Evolutionary conservation across 2,797 vertebrate genomes (phyloP).

Genomic region (Thaleichthys pacificus): DNA sequence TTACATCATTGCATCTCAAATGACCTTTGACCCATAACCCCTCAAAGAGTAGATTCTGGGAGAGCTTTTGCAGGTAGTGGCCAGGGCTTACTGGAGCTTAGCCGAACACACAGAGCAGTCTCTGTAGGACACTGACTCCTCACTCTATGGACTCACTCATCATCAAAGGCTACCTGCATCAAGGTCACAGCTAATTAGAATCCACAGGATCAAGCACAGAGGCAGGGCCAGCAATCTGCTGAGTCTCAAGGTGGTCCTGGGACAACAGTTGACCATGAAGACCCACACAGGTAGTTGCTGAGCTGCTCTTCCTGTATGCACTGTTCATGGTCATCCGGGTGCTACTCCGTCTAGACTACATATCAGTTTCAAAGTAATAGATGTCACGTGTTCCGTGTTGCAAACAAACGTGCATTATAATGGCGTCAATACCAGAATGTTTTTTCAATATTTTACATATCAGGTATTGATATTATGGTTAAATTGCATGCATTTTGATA

Average conservation of each 20-base stretch:
- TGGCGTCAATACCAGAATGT: too few species aligned
- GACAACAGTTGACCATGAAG: constrained; percentile 26
- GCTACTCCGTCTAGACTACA: background rate
- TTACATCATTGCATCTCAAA: constrained; percentile 25
- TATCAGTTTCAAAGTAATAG: background rate
- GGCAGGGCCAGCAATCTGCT: constrained; percentile 34
- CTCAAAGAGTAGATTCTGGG: constrained; percentile 14
- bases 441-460: too few species aligned
- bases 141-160: constrained; percentile 49
- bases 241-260: constrained; percentile 48
- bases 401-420: too few species aligned
- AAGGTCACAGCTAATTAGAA: constrained; percentile 66
- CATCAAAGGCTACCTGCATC: constrained; percentile 55
- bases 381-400: too few species aligned
- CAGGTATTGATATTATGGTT: too few species aligned
- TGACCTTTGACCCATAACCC: constrained; percentile 25
- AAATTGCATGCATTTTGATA: too few species aligned
- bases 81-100: constrained; percentile 50
- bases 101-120: constrained; percentile 36
- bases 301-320: background rate
- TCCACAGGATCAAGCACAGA: constrained; percentile 45
- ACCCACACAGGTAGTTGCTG: background rate
- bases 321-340: background rate
- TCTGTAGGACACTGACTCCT: constrained; percentile 29
- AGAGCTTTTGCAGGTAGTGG: constrained; percentile 44